These are phyloP conservation scores for Actinemys pallida DNA, from an alignment of 2,113 vertebrate species.

Conservation along the genomic window DNA sequence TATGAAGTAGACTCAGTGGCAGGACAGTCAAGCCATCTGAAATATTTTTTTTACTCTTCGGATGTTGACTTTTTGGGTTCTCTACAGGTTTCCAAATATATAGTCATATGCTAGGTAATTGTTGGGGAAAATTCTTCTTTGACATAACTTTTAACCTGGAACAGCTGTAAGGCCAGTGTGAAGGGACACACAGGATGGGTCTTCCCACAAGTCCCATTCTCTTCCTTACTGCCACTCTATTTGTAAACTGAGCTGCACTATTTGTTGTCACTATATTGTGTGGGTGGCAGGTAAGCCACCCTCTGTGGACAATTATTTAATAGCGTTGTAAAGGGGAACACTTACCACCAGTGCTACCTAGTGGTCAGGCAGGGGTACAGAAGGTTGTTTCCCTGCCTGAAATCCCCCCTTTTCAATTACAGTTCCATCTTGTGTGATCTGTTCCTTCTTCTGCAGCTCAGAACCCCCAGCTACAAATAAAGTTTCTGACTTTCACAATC, in stretches of 20 bases:
- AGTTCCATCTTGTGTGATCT: background rate
- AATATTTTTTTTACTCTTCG: too few relatives aligned
- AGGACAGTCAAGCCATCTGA: accelerated
- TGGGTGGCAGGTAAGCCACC: background rate
- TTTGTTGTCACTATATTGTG: background rate
- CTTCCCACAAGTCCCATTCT: background rate
- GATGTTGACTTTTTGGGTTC: background rate
- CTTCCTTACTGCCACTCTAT: background rate
- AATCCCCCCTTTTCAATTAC: background rate
- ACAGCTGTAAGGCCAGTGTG: background rate
- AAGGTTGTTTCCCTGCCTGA: background rate
- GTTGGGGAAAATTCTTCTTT: background rate
- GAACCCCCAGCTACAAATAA: too few relatives aligned
- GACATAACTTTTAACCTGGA: background rate
- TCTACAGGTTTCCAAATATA: background rate
- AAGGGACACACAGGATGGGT: too few relatives aligned
- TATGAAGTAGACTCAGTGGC: background rate
- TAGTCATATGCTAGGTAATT: background rate
- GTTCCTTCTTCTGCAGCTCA: too few relatives aligned
- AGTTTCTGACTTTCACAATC: too few relatives aligned
- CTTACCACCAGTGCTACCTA: background rate
- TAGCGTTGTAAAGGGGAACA: background rate
- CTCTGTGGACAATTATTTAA: background rate
- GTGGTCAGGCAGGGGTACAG: background rate
- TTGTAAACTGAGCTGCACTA: background rate